Base-by-base conservation (phyloP, 1,140 invertebrate species). In the Drosophila sturtevanti region DNA sequence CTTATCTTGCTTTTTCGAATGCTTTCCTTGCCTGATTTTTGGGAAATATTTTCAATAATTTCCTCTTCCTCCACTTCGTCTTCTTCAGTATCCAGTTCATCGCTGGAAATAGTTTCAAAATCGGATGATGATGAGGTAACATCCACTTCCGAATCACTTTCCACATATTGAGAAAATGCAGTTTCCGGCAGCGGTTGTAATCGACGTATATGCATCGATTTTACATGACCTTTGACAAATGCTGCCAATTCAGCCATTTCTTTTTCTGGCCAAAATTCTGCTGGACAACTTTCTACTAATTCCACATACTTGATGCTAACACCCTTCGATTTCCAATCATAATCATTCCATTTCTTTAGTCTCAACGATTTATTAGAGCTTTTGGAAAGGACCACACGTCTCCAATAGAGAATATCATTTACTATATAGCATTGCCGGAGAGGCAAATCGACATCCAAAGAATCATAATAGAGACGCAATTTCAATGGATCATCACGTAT, bases 291-390 rank as follows among this genome's bases (percentile, higher is more conserved):
- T 44, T 87, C 82, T 0, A 81, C 68, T 24, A 73, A 56, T 44
- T 86, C 80, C 7, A 81, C 77, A 24, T 72, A 76, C 63, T 86
- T 86, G 3, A 79, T 44, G n/a, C 77, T 81, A 1, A 84, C 38
- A 5, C 80, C 82, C 16, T 76, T 58, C 38, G 71, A 59, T 41
- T 73, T 75, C 82, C 82, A 87, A 16, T 84, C 72, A 34, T 69
- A 74, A 16, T 79, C 71, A 24, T 68, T 22, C 35, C 51, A 48
- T n/a, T 62, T 71, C 11, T 71, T 72, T 0, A 58, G 27, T 41
- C 66, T 72, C 37, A 79, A 31, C 18, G 65, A 38, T 14, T 63
- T 58, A 38, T 84, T 72, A 11, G 63, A 7, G 6, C 41, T 63
- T 6, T 86, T 84, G 22, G 60, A 41, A 1, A 76, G 27, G 4